phyloP scores from a whole-genome alignment of 1,140 invertebrate species.

The Pseudomyrmex cubaensis region DNA sequence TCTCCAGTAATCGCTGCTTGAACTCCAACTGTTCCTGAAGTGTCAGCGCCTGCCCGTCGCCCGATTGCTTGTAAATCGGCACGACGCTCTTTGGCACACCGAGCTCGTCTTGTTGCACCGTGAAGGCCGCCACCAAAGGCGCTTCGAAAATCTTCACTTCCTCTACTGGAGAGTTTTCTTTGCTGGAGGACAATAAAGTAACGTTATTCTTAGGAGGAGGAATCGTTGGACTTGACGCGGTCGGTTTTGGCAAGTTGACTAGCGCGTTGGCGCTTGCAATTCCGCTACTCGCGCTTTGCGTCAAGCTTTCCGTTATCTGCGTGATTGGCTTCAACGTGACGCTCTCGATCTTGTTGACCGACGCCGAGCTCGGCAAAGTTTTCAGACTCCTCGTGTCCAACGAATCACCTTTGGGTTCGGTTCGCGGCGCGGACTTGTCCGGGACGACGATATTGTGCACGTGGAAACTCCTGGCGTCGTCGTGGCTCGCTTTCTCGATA shows the following conservation, averaged over 20 bases:
- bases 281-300: constrained; percentile 77
- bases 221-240: constrained; percentile 73
- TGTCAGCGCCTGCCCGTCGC: constrained; percentile 79
- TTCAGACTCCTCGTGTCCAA: constrained; percentile 68
- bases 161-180: constrained; percentile 82
- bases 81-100: constrained; percentile 91
- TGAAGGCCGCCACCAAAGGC: constrained; percentile 92
- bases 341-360: constrained; percentile 65
- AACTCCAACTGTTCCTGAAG: constrained; percentile 88
- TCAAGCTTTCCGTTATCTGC: constrained; percentile 74
- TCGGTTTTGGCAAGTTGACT: constrained; percentile 75
- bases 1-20: constrained; percentile 89
- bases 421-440: constrained; percentile 66
- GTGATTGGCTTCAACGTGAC: constrained; percentile 67
- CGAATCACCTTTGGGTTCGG: constrained; percentile 57
- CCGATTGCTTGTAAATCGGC: constrained; percentile 86
- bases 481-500: constrained; percentile 70
- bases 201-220: constrained; percentile 70
- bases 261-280: constrained; percentile 77
- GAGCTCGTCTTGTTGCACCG: constrained; percentile 91
- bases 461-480: constrained; percentile 74
- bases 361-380: constrained; percentile 30
- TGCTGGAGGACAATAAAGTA: constrained; percentile 75
- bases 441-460: constrained; percentile 72
- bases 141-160: constrained; percentile 93